Evolutionary conservation across 1,140 invertebrate species (phyloP), one percentile per base, ranked within the genome.

Genomic region (Euwallacea similis): DNA sequence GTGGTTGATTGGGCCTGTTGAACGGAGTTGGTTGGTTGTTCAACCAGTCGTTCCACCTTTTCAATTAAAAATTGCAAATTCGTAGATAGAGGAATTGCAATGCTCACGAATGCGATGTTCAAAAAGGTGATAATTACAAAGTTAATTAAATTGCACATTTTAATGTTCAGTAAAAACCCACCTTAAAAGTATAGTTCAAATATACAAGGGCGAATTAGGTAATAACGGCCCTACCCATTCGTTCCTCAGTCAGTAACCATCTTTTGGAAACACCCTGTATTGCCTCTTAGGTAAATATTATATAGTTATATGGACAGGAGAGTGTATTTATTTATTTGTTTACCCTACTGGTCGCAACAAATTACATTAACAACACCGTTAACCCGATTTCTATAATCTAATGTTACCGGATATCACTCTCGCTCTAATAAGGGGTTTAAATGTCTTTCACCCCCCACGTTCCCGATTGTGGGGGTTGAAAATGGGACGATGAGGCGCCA

Each of bases 401-500:
- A 54, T 54, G 50, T 65, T 55, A 65, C 61, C 42, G 46, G n/a
- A 42, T 41, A 50, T 54, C 46, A 41, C 46, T 53, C 15, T 65
- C 53, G 42, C 2, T 42, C 41, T 58, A 56, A 66, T 66, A 47
- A 66, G 65, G 53, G 10, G 64, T 33, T 66, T 21, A 58, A 66
- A 66, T 59, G 65, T 43, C 65, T 66, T 59, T 58, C 54, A 7
- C 65, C 42, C 65, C 41, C 42, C 41, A 13, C 21, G 21, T 33
- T 4, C 21, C 21, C 21, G 1, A 33, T 33, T 33, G 54, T 15
- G 43, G 65, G 54, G 55, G 55, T 46, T 41, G 65, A 67, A 67
- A 58, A 59, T 67, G 54, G 65, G 43, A n/a, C 65, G 47, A 67
- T 10, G 11, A 58, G 65, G 65, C 65, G 65, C 65, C 65, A 67